phyloP scores from a whole-genome alignment of 2,888 invertebrate species.

The Nipponacmea schrenckii region DNA sequence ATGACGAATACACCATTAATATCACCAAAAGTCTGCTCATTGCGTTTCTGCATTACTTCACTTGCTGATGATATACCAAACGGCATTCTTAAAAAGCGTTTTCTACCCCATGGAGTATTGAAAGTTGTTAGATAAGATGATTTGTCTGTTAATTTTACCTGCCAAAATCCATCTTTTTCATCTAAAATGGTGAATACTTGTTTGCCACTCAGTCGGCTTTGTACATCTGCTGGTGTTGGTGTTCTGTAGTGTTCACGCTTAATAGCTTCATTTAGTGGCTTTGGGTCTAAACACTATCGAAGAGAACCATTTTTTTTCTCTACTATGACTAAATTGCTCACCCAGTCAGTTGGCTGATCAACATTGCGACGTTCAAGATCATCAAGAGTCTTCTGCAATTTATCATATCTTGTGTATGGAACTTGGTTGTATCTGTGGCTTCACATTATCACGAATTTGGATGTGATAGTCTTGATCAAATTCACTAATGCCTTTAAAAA shows the following conservation, averaged over 20 bases:
- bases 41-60: slow-evolving; percentile 21
- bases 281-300: slow-evolving; percentile 15
- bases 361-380: slow-evolving; percentile 8
- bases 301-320: background rate
- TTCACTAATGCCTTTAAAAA: slow-evolving; percentile 16
- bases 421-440: slow-evolving; percentile 14
- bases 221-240: background rate
- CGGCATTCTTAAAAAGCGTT: slow-evolving; percentile 6
- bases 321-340: background rate
- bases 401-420: background rate
- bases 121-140: slow-evolving; percentile 21
- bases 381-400: slow-evolving; percentile 4
- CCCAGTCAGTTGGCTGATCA: slow-evolving; percentile 18
- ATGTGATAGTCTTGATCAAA: slow-evolving; percentile 18
- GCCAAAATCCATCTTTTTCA: slow-evolving; percentile 24
- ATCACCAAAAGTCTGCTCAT: background rate
- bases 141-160: slow-evolving; percentile 18
- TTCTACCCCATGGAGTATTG: slow-evolving; percentile 25
- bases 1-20: slow-evolving; percentile 10
- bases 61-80: slow-evolving; percentile 14
- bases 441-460: slow-evolving; percentile 4
- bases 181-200: slow-evolving; percentile 23
- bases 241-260: background rate
- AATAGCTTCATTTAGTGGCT: slow-evolving; percentile 10
- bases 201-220: slow-evolving; percentile 4